Evolutionary conservation across 2,113 vertebrate genomes (phyloP), one percentile per base, ranked within the genome.

Genomic region (Corythornis cristatus): DNA sequence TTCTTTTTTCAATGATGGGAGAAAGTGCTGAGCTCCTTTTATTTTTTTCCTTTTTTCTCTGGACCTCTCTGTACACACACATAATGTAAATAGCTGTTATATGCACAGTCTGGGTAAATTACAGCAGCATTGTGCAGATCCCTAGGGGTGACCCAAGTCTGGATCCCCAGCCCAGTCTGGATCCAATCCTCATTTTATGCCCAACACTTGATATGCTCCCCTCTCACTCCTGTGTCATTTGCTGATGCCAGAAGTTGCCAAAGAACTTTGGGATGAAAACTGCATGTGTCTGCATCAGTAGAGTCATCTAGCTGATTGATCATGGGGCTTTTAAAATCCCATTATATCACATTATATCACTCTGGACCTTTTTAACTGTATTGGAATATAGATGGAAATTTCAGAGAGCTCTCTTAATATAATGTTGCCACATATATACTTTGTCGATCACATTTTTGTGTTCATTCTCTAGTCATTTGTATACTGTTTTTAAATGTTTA

Each of bases 21-120:
- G 9, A 46, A 19, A 29, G 26, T 8, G 6, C n/a, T 29, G 5
- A 9, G 4, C 4, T 7, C 8, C 13, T 28, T 2, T 15, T 46
- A 20, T 21, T 31, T 9, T 17, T 31, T 15, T 7, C n/a, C 13
- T 53, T 56, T 33, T 33, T 22, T 62, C 70, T 37, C 12, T 31
- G 5, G 15, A 3, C 31, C 6, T 35, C n/a, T 65, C 64, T 71
- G 19, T 9, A 31, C 13, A 23, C 6, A 11, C 42, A 28, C 29
- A 18, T 7, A 53, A 54, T 82, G n/a, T 25, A 43, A 57, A 53
- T 8, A 61, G 22, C 5, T 64, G 18, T 12, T 12, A 8, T 40
- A 14, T 0, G 2, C 16, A 18, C 0, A 0, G 4, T 61, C 43
- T 77, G 29, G 3, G 8, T 70, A 20, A 58, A 51, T 28, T 43